A percentile compares a stretch with the other conserved stretches of the same genome.
Conservation (phyloP, 2,797 vertebrate species). For the Poliocrania exsul region DNA sequence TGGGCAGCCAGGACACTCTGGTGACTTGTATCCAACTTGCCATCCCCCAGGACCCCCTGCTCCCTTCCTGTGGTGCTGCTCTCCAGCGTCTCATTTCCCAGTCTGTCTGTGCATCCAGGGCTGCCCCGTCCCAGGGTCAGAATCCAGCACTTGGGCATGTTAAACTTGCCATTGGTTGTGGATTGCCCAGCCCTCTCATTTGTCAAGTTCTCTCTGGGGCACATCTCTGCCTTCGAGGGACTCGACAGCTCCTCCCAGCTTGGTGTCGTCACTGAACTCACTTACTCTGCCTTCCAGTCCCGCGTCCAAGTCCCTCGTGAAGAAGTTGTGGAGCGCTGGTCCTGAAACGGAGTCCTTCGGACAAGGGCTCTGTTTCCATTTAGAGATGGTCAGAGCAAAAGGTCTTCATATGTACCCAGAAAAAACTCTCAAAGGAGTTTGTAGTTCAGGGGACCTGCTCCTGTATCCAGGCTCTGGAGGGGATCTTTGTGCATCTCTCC, state of each 20-base stretch:
- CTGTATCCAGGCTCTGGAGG: background rate
- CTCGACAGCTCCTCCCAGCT: background rate
- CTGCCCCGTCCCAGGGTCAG: background rate
- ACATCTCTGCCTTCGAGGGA: background rate
- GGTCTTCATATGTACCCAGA: background rate
- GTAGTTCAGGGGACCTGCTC: background rate
- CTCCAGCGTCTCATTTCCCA: background rate
- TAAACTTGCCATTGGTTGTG: background rate
- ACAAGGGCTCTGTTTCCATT: fast-evolving
- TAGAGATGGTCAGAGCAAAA: background rate
- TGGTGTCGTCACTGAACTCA: background rate
- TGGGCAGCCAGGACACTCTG: background rate
- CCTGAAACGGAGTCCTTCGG: background rate
- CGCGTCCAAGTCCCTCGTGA: background rate
- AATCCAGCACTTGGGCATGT: background rate
- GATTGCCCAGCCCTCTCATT: background rate
- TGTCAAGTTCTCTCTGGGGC: background rate
- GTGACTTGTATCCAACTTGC: background rate
- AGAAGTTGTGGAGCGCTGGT: background rate
- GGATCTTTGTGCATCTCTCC: fast-evolving
- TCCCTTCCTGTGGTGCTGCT: background rate
- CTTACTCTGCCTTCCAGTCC: background rate
- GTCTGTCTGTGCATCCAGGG: background rate
- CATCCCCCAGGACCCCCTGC: background rate
- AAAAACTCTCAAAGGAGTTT: background rate